A percentile compares a stretch with the other conserved stretches of the same genome.
These are phyloP conservation scores for Hoplodrina ambigua DNA, from an alignment of 2,888 invertebrate genomes.

Conservation along the genomic window DNA sequence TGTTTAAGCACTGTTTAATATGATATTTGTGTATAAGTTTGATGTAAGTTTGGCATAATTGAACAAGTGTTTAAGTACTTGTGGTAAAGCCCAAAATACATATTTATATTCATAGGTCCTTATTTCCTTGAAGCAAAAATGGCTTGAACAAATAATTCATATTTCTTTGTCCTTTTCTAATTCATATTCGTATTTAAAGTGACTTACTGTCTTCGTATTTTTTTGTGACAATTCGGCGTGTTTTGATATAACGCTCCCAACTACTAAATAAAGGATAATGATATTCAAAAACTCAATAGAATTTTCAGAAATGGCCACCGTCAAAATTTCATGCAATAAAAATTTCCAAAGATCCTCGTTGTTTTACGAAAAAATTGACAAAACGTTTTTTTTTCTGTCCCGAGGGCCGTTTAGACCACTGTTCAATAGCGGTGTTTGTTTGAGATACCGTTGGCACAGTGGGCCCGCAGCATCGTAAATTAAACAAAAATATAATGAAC, in stretches of 20 bases:
- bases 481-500: constrained; percentile 82
- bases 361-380: constrained; percentile 81
- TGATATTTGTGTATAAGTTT: no score
- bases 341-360: constrained; percentile 71
- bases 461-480: constrained; percentile 84
- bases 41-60: no score
- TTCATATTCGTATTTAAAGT: constrained; percentile 9
- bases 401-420: constrained; percentile 62
- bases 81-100: not conserved
- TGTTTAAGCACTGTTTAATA: no score
- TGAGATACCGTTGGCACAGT: constrained; percentile 79
- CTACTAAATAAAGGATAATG: constrained; percentile 80
- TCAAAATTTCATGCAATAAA: constrained; percentile 84
- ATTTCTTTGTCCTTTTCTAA: not conserved
- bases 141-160: not conserved
- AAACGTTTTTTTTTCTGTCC: constrained; percentile 65
- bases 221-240: constrained; percentile 37
- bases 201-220: not conserved
- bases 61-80: not conserved
- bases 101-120: not conserved
- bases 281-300: constrained; percentile 72
- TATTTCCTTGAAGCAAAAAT: not conserved
- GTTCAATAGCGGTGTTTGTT: constrained; percentile 78
- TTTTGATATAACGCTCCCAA: constrained; percentile 73
- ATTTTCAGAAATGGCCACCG: constrained; percentile 83